Evolutionary conservation across 1,140 invertebrate genomes (phyloP).

Genomic region (Brachionus rotundiformis): DNA sequence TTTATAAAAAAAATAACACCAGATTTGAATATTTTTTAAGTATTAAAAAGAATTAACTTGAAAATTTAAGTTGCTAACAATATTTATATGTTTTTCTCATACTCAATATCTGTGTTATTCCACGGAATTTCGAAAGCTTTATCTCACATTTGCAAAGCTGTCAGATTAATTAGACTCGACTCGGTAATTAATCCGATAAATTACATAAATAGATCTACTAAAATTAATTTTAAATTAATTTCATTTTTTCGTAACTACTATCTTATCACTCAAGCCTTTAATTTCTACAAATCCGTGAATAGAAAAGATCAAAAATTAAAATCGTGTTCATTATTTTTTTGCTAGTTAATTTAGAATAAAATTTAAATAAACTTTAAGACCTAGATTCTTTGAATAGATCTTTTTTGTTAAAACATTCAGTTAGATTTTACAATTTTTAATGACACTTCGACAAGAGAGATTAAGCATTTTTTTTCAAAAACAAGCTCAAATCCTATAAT

Average conservation of each 20-base stretch:
- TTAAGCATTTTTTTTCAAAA: constrained; percentile 18
- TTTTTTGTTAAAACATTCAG: constrained; percentile 40
- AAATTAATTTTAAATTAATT: not conserved
- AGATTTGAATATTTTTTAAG: not conserved
- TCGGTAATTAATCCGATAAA: constrained; percentile 2
- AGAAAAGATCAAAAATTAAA: not conserved
- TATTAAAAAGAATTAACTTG: not conserved
- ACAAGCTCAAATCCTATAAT: not conserved
- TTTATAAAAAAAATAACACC: not conserved
- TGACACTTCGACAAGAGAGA: constrained; percentile 24
- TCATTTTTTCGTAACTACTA: not conserved
- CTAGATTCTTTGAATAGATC: constrained; percentile 9
- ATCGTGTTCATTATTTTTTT: not conserved
- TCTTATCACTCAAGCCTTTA: constrained; percentile 36
- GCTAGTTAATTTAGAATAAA: constrained; percentile 5
- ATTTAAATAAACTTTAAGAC: not conserved
- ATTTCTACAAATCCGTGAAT: constrained; percentile 1
- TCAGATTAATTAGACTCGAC: constrained; percentile 15
- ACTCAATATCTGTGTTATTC: not conserved
- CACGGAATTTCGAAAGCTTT: not conserved
- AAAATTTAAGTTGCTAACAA: not conserved
- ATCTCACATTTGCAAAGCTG: constrained; percentile 14
- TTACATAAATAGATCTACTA: constrained; percentile 16
- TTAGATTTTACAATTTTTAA: not conserved
- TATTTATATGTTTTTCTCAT: constrained; percentile 17